A percentile compares a stretch with the other conserved stretches of the same genome.
phyloP scores from a whole-genome alignment of 2,888 invertebrate genomes.

The Eristalis tenax region DNA sequence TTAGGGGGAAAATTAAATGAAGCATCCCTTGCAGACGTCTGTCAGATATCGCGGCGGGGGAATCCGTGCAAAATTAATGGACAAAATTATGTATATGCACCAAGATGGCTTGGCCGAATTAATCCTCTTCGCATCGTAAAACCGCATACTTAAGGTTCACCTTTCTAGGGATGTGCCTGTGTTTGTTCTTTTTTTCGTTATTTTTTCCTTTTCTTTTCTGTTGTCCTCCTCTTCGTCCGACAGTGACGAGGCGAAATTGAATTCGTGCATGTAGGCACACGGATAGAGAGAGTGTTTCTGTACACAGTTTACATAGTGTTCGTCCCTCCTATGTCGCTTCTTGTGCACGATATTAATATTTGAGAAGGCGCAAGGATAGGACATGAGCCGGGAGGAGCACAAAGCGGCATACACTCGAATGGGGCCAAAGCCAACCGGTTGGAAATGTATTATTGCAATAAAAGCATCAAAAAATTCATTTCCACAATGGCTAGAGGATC shows the following conservation, averaged over 20 bases:
- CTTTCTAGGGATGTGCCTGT: conserved; percentile 17
- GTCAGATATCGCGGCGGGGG: conserved; percentile 40
- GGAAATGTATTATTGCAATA: conserved; percentile 71
- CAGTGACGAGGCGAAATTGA: conserved; percentile 58
- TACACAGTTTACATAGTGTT: conserved; percentile 14
- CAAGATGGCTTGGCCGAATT: conserved; percentile 34
- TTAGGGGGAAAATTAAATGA: conserved; percentile 34
- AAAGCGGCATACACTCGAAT: conserved; percentile 29
- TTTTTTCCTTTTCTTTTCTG: conserved; percentile 27
- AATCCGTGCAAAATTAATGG: conserved; percentile 61
- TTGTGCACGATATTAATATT: conserved; percentile 64
- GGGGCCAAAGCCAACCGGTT: conserved; percentile 63
- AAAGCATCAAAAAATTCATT: conserved; percentile 66
- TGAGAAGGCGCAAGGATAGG: conserved; percentile 52
- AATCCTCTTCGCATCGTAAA: conserved; percentile 62
- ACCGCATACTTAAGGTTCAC: conserved; percentile 57
- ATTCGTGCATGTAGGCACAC: conserved; percentile 54
- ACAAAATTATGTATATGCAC: conserved; percentile 42
- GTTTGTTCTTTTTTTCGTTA: not conserved
- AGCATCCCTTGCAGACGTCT: conserved; percentile 39
- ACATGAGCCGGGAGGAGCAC: conserved; percentile 16
- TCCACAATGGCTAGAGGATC: conserved; percentile 64
- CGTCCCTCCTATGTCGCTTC: conserved; percentile 39
- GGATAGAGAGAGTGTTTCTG: not conserved
- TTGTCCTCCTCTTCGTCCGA: not conserved